Evolutionary conservation across 2,888 invertebrate species (phyloP).

Genomic region (Heliconius erato): DNA sequence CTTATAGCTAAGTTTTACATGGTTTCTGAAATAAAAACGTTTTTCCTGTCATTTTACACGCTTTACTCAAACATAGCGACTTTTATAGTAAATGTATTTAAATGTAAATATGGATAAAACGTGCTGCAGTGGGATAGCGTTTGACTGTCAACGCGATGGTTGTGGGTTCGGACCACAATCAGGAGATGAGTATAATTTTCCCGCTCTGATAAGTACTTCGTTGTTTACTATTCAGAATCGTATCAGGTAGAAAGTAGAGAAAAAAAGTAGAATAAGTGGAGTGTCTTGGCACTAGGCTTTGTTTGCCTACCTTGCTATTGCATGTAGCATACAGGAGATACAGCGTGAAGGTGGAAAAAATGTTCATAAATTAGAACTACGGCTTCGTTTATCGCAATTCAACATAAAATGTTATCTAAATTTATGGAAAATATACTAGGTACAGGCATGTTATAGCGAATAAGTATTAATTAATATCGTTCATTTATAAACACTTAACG

Average conservation of each 20-base stretch:
- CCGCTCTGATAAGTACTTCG: no score
- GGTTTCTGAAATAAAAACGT: not conserved
- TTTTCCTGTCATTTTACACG: not conserved
- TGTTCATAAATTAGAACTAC: not conserved
- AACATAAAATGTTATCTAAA: not conserved
- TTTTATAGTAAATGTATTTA: not conserved
- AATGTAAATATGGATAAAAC: not conserved
- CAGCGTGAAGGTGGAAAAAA: not conserved
- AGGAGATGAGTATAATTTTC: no score
- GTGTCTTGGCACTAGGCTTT: not conserved
- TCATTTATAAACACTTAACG: constrained; percentile 4
- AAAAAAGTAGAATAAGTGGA: no score
- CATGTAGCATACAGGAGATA: not conserved
- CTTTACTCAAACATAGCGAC: not conserved
- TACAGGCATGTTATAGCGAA: not conserved
- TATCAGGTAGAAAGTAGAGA: no score
- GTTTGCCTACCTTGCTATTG: not conserved
- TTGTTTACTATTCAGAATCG: no score
- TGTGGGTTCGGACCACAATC: no score
- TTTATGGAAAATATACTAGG: not conserved
- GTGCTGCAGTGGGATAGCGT: no score
- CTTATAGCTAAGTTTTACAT: constrained; percentile 35
- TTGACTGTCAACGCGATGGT: no score
- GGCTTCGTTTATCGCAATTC: not conserved
- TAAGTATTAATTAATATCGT: constrained; percentile 1